These are phyloP conservation scores for Drosophila ironensis DNA, from an alignment of 1,140 invertebrate species.

Conservation along the genomic window DNA sequence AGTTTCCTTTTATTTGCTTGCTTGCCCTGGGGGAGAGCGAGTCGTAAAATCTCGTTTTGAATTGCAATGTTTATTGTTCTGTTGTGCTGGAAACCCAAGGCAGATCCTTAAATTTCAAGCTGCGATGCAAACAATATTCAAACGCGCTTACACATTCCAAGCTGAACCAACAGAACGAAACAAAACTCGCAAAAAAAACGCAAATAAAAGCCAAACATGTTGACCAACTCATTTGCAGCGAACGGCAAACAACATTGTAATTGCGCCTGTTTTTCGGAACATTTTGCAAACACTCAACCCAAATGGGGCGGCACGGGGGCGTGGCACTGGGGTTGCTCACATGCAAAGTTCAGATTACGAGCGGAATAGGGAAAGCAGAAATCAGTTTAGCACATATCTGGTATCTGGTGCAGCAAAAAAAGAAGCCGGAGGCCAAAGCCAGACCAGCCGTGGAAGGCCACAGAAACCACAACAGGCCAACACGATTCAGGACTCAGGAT, in stretches of 20 bases:
- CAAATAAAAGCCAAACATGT: slow-evolving; percentile 61
- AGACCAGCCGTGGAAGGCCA: slow-evolving; percentile 23
- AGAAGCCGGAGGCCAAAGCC: slow-evolving; percentile 5
- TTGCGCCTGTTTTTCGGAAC: slow-evolving; percentile 55
- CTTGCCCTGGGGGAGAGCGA: background rate
- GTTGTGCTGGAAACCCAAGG: background rate
- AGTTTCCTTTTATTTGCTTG: background rate
- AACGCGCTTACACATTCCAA: slow-evolving; percentile 1
- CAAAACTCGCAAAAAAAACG: slow-evolving; percentile 2
- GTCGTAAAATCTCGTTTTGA: background rate
- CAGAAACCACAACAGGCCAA: slow-evolving; percentile 47
- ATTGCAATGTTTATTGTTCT: background rate
- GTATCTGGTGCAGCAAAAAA: slow-evolving; percentile 27
- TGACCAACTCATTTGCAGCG: slow-evolving; percentile 74
- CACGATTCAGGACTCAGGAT: no score
- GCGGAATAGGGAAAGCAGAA: slow-evolving; percentile 47
- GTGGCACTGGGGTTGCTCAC: slow-evolving; percentile 47
- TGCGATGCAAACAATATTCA: slow-evolving; percentile 8
- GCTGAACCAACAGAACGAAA: background rate
- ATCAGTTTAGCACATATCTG: slow-evolving; percentile 65
- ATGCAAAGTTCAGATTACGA: slow-evolving; percentile 65
- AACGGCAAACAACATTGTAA: slow-evolving; percentile 67
- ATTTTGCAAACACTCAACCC: slow-evolving; percentile 30
- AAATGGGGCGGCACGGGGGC: slow-evolving; percentile 11
- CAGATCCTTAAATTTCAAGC: slow-evolving; percentile 20